Base-by-base conservation (phyloP, 2,888 invertebrate genomes). In the Troides helena region DNA sequence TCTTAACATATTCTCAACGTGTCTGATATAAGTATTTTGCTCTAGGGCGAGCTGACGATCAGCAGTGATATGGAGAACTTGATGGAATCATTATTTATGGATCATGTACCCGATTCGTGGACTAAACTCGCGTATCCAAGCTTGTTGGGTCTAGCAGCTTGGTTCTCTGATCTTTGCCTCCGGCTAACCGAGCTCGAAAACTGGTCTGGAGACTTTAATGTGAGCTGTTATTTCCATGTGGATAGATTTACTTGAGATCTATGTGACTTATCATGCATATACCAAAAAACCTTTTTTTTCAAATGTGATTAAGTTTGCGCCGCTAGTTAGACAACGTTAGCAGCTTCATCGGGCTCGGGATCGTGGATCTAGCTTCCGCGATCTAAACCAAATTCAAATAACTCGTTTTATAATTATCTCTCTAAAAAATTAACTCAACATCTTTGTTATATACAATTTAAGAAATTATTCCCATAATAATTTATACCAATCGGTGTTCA, bases 31-130 rank as follows among this genome's bases (percentile, higher is more conserved):
- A 6, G 17, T 21, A 8, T 17, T 68, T 18, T 50, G 17, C 75
- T 78, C 5, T 78, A 97, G 96, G 98, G 99, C 67, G 98, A 99
- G 87, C 85, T 99, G 76, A 98, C 98, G 0, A 98, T 99, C 74
- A 98, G 98, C 67, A 94, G 95, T 2, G 96, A 97, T 75, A 99
- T 99, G 99, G 99, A 99, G 84, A 94, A 94, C 12, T 87, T 99
- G 68, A 96, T 97, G 91, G 95, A 96, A 79, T 93, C 96, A 1
- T 88, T 99, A n/a, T 98, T 96, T 86, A 94, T 98, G 94, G 98
- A 99, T 85, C 92, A 95, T 72, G 96, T 99, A n/a, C 98, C 99
- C 0, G 95, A 94, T 0, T 93, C 94, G 23, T 99, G 99, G 99
- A 94, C 95, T 0, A 95, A 94, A 73, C 94, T 95, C 67, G 98